Evolutionary conservation across 2,797 vertebrate genomes (phyloP).

Genomic region (Protonibea diacanthus): DNA sequence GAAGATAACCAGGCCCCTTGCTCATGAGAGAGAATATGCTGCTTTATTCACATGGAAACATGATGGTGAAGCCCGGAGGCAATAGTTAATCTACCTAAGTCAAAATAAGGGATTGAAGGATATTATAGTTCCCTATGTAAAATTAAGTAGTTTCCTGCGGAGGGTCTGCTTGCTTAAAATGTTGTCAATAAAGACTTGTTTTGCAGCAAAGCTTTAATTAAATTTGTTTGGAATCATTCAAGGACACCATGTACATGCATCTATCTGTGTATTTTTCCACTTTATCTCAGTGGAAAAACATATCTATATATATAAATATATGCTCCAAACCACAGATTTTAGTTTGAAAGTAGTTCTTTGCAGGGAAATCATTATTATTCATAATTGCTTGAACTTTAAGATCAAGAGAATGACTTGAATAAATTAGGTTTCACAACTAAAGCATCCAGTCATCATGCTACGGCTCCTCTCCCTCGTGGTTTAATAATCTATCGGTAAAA

Average conservation of each 20-base stretch:
- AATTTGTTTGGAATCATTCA: conserved; percentile 3
- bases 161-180: neutral
- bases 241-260: neutral
- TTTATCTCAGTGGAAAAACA: neutral
- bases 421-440: conserved; percentile 15
- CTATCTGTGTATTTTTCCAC: no score
- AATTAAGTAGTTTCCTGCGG: neutral
- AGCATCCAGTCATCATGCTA: conserved; percentile 17
- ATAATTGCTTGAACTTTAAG: conserved; percentile 11
- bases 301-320: neutral
- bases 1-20: neutral
- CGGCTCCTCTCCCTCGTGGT: conserved; percentile 3
- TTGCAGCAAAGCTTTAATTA: conserved; percentile 25
- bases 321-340: neutral
- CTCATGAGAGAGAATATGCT: neutral
- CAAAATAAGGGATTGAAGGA: neutral
- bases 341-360: conserved; percentile 4
- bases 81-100: neutral
- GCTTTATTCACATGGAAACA: neutral
- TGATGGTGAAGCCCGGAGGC: neutral
- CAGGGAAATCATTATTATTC: conserved; percentile 21
- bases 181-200: conserved; percentile 12
- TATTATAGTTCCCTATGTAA: neutral
- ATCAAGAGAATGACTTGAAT: conserved; percentile 46
- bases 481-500: conserved; percentile 35